Conservation (phyloP, 2,888 invertebrate genomes). For the Drosophila gaucha region DNA sequence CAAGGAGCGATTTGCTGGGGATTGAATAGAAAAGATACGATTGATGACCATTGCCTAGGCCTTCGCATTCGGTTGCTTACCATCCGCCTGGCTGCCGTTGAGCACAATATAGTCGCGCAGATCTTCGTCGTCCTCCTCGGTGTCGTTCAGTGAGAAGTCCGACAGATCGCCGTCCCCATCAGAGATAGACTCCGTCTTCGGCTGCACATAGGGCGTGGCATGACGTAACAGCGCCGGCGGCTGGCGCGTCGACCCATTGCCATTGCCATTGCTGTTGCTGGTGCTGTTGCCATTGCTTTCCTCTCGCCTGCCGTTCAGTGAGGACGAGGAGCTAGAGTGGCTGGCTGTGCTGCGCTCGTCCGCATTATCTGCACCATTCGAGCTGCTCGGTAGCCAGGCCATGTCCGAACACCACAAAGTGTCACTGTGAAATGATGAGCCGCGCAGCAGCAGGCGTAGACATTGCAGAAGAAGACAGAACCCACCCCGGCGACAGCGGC, state of each 20-base stretch:
- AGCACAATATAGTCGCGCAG: conserved; percentile 74
- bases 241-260: conserved; percentile 6
- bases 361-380: conserved; percentile 61
- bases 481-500: conserved; percentile 4
- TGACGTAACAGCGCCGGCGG: conserved; percentile 53
- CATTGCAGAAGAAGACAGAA: not conserved
- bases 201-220: conserved; percentile 66
- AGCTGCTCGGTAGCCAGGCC: conserved; percentile 71
- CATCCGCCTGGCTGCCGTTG: conserved; percentile 70
- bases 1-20: conserved; percentile 64
- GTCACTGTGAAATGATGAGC: conserved; percentile 30
- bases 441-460: not conserved
- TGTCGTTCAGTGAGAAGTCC: conserved; percentile 91
- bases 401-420: conserved; percentile 27
- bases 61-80: conserved; percentile 40
- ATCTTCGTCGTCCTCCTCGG: conserved; percentile 89
- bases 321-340: conserved; percentile 57
- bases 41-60: not conserved
- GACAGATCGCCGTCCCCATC: conserved; percentile 83
- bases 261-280: conserved; percentile 13
- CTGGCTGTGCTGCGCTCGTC: conserved; percentile 71
- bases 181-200: conserved; percentile 83
- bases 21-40: not conserved
- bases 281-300: conserved; percentile 18
- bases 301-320: conserved; percentile 31